Evolutionary conservation across 2,797 vertebrate species (phyloP).

Genomic region (Esox lucius): DNA sequence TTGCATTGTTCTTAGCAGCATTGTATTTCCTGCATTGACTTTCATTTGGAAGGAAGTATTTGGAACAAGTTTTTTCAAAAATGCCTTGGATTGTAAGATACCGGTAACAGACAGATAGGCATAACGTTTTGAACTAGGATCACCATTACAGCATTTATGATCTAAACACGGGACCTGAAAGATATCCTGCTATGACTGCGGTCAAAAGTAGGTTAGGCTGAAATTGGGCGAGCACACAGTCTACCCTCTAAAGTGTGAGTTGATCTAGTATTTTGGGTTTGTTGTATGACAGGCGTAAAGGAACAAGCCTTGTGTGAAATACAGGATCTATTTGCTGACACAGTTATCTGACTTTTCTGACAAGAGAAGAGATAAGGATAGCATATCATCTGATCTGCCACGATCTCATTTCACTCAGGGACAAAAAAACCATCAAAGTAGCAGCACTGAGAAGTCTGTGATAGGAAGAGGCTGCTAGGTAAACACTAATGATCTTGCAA

Average conservation of each 20-base stretch:
- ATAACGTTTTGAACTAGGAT: not conserved
- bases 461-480: constrained; percentile 33
- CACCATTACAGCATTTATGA: not conserved
- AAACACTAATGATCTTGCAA: constrained; percentile 50
- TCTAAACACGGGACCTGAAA: not conserved
- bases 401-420: constrained; percentile 42
- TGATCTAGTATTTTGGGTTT: not conserved
- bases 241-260: not conserved
- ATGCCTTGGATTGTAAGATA: not conserved
- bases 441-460: constrained; percentile 22
- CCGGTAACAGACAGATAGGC: not conserved
- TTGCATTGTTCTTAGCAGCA: not conserved
- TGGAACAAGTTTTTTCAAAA: not conserved
- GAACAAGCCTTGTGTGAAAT: constrained; percentile 37
- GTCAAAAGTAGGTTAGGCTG: not conserved
- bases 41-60: not conserved
- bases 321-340: constrained; percentile 42
- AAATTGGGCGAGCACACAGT: not conserved
- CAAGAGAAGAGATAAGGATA: constrained; percentile 23
- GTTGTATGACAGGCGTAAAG: constrained; percentile 37
- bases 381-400: constrained; percentile 33
- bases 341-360: constrained; percentile 38
- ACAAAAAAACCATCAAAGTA: constrained; percentile 28
- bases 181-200: not conserved
- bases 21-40: not conserved